Evolutionary conservation across 2,888 invertebrate genomes (phyloP).

Genomic region (Scaptomyza tumidula): DNA sequence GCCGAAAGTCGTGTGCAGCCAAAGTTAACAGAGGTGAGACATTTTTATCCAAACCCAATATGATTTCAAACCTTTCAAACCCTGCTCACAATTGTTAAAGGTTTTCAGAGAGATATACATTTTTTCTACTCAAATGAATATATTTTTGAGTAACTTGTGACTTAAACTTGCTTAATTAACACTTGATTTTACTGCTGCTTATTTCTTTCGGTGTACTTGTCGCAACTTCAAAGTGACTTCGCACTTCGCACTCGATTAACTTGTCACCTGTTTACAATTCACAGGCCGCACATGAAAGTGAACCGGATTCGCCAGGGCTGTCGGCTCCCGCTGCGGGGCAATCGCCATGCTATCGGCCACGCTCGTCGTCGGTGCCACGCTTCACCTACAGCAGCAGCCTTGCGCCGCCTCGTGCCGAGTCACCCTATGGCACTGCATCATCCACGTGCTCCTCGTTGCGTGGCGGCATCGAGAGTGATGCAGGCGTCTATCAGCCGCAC

Average conservation of each 20-base stretch:
- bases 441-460: conserved; percentile 80
- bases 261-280: conserved; percentile 47
- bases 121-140: no score
- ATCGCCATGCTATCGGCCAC: conserved; percentile 61
- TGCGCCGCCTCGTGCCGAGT: conserved; percentile 71
- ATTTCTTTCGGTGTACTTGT: neutral
- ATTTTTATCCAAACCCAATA: no score
- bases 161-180: neutral
- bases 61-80: no score
- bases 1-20: conserved; percentile 84
- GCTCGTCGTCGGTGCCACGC: conserved; percentile 81
- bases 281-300: conserved; percentile 82
- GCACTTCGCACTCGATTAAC: conserved; percentile 57
- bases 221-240: conserved; percentile 36
- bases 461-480: conserved; percentile 76
- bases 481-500: conserved; percentile 53
- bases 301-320: conserved; percentile 82
- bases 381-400: conserved; percentile 65
- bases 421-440: conserved; percentile 81
- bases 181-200: neutral
- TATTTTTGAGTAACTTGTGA: no score
- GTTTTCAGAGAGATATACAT: no score
- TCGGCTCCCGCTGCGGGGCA: conserved; percentile 20
- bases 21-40: conserved; percentile 84
- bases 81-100: no score